These are phyloP conservation scores for Drosophila fulvimacula DNA, from an alignment of 2,888 invertebrate genomes.

Conservation along the genomic window DNA sequence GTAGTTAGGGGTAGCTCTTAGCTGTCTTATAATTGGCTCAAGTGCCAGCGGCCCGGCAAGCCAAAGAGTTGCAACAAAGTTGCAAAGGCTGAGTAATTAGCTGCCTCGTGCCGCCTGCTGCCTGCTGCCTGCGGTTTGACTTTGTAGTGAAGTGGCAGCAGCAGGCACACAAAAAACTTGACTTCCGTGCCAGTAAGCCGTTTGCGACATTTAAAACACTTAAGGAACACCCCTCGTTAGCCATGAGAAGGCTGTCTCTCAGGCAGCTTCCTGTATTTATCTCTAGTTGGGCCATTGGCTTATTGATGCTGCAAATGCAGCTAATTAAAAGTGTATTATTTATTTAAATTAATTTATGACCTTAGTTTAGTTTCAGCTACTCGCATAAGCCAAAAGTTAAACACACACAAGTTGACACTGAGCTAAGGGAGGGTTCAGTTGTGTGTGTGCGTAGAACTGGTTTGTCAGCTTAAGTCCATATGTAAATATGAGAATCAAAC, in stretches of 20 bases:
- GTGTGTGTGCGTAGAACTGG: slow-evolving; percentile 54
- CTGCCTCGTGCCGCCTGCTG: slow-evolving; percentile 48
- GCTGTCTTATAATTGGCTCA: slow-evolving; percentile 67
- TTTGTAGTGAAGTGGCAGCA: slow-evolving; percentile 70
- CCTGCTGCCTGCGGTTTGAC: slow-evolving; percentile 62
- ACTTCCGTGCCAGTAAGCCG: slow-evolving; percentile 31
- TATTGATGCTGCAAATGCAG: slow-evolving; percentile 38
- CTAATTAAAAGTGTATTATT: slow-evolving; percentile 80
- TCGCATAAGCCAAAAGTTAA: slow-evolving; percentile 64
- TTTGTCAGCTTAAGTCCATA: slow-evolving; percentile 59
- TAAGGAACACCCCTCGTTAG: slow-evolving; percentile 41
- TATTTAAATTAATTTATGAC: slow-evolving; percentile 68
- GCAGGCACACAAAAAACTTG: slow-evolving; percentile 6
- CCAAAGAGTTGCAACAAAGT: slow-evolving; percentile 62
- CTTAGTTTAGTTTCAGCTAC: slow-evolving; percentile 47
- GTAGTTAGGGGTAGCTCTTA: slow-evolving; percentile 41
- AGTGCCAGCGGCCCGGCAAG: slow-evolving; percentile 31
- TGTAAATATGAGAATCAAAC: slow-evolving; percentile 57
- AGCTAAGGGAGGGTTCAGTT: background rate
- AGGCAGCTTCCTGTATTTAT: slow-evolving; percentile 20
- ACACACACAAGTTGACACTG: slow-evolving; percentile 40
- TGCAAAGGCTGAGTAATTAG: slow-evolving; percentile 70
- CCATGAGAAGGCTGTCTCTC: background rate
- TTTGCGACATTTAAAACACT: slow-evolving; percentile 72
- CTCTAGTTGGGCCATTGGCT: slow-evolving; percentile 18